Conservation (phyloP, 2,797 vertebrate genomes). For the Bovichtus variegatus region DNA sequence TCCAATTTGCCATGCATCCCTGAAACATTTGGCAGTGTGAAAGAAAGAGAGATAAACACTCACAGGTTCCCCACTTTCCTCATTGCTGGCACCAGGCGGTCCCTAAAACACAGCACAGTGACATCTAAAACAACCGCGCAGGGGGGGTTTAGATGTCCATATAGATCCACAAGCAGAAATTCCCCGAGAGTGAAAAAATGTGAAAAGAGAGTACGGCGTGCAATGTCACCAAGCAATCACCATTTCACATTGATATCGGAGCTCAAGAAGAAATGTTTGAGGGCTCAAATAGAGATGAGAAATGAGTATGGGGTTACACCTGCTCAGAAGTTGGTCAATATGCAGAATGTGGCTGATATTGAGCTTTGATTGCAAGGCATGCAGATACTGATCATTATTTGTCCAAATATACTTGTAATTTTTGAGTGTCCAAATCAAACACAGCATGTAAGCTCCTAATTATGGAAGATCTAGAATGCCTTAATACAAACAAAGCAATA, state of each 20-base stretch:
- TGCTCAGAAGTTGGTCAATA: neutral
- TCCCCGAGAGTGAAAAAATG: conserved; percentile 16
- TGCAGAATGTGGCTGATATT: neutral
- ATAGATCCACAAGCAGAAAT: conserved; percentile 37
- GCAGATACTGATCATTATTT: neutral
- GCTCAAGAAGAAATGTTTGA: neutral
- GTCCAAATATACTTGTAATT: neutral
- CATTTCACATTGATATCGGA: conserved; percentile 21
- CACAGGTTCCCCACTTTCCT: conserved; percentile 87
- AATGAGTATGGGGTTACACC: conserved; percentile 1
- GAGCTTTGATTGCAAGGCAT: neutral
- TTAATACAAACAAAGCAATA: neutral
- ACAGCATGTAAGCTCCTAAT: neutral
- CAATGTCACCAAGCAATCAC: conserved; percentile 1
- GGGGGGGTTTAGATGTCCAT: conserved; percentile 56
- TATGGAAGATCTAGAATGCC: neutral
- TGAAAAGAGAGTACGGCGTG: conserved; percentile 36
- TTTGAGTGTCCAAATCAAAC: neutral
- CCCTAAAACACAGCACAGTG: conserved; percentile 84
- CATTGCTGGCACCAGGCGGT: conserved; percentile 79
- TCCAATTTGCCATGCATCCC: conserved; percentile 57
- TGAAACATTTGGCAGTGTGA: conserved; percentile 42
- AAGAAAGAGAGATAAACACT: conserved; percentile 73
- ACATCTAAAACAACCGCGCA: conserved; percentile 66
- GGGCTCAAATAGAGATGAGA: neutral